Base-by-base conservation (phyloP, 2,113 vertebrate genomes). In the Haliaeetus leucogaster region DNA sequence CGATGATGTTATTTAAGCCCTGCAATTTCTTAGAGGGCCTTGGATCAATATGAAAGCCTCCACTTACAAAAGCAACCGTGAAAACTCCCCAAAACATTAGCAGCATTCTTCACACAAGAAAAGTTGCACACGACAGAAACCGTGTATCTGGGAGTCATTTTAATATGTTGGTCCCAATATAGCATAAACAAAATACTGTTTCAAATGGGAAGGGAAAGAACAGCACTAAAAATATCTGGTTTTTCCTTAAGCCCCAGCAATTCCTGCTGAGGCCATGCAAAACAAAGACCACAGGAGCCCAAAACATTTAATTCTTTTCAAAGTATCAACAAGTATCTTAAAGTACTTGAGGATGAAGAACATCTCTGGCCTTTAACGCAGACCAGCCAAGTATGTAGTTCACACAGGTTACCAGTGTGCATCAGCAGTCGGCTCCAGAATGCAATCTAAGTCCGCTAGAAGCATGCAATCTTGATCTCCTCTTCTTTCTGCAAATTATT, bases 401-500 rank as follows among this genome's bases (percentile, higher is more conserved):
- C 47, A 53, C 66, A 68, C 42, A 63, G 73, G 83, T 87, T 52
- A 89, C 36, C 72, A 74, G 27, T 16, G 42, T 40, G 34, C 61
- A 91, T 26, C 70, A 86, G 71, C 58, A 85, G 58, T 16, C 3
- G 0, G 42, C 72, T 87, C 30, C 68, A 47, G 55, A 36, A 62
- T 65, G 74, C 89, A 91, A 77, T 36, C 56, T 0, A 29, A 96
- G 58, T 66, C 83, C 74, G 74, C 63, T 23, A 62, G 66, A 96
- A 91, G 74, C 21, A 14, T 13, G 26, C 22, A 78, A 78, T 13
- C 82, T 59, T 72, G 15, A 71, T 78, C 92, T 91, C 67, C 81
- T 93, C 53, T 91, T 56, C 95, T 67, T 90, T 71, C 79, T 72
- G 47, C 96, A 81, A 97, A 97, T 96, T 95, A 97, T 97, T 97